Evolutionary conservation across 2,113 vertebrate genomes (phyloP).

Genomic region (Chloropsis cyanopogon): DNA sequence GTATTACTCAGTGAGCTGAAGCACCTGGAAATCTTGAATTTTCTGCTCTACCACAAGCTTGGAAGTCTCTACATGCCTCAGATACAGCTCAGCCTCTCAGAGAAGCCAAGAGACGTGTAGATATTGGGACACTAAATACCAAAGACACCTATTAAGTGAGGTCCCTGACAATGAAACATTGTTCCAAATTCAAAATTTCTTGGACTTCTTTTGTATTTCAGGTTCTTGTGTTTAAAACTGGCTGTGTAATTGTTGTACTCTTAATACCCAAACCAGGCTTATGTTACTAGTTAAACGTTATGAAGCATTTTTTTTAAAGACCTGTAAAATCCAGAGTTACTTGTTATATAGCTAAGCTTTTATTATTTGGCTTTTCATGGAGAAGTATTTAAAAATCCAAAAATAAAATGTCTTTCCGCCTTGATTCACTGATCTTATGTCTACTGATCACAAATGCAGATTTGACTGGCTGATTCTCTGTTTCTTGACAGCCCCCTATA

Average conservation of each 20-base stretch:
- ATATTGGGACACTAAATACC: background rate
- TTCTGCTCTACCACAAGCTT: background rate
- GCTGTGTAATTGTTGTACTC: background rate
- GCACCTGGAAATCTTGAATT: background rate
- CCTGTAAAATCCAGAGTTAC: constrained; percentile 12
- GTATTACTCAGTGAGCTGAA: background rate
- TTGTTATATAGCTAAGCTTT: background rate
- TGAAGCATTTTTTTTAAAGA: constrained; percentile 32
- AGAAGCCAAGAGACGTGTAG: background rate
- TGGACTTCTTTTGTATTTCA: background rate
- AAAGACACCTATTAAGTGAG: background rate
- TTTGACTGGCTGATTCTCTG: background rate
- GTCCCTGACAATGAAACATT: background rate
- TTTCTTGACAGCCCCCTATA: constrained; percentile 36
- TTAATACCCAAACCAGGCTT: background rate
- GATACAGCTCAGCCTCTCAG: background rate
- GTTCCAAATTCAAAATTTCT: background rate
- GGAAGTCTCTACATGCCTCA: background rate
- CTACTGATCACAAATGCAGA: background rate
- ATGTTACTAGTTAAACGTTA: background rate
- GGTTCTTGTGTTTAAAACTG: background rate
- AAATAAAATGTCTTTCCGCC: background rate
- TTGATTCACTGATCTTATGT: background rate
- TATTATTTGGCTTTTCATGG: background rate
- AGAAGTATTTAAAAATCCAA: background rate